Evolutionary conservation across 2,888 invertebrate genomes (phyloP).

Genomic region (Carcina quercana): DNA sequence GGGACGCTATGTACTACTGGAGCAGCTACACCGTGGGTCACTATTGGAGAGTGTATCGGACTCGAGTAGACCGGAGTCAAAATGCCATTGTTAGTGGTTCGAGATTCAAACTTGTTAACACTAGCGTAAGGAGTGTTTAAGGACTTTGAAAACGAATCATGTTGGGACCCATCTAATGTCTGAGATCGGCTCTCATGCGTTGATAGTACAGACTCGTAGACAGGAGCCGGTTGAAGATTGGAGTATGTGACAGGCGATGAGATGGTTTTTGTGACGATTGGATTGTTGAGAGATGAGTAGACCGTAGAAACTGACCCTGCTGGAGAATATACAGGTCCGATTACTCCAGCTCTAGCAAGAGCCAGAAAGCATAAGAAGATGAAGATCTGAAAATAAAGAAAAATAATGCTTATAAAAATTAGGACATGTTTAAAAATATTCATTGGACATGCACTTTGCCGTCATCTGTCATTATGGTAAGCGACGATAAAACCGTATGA

Average conservation of each 20-base stretch:
- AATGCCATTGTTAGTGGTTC: slow-evolving; percentile 15
- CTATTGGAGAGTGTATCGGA: slow-evolving; percentile 15
- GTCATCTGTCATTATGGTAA: neutral
- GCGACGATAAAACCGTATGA: no score
- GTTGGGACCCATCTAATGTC: slow-evolving; percentile 19
- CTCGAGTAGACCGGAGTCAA: slow-evolving; percentile 20
- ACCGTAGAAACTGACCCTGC: slow-evolving; percentile 18
- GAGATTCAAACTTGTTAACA: slow-evolving; percentile 20
- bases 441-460: neutral
- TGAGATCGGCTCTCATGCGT: slow-evolving; percentile 23
- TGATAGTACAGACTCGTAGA: slow-evolving; percentile 23
- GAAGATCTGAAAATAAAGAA: slow-evolving; percentile 30
- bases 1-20: slow-evolving; percentile 17
- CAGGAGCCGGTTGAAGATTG: slow-evolving; percentile 18
- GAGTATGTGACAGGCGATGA: neutral
- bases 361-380: slow-evolving; percentile 23
- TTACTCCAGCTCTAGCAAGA: slow-evolving; percentile 23
- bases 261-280: slow-evolving; percentile 9
- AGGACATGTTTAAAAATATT: neutral
- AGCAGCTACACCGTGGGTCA: slow-evolving; percentile 12
- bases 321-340: slow-evolving; percentile 22
- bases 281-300: slow-evolving; percentile 21
- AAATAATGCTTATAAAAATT: neutral
- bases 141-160: slow-evolving; percentile 20
- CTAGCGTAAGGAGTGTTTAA: slow-evolving; percentile 20